A percentile compares a stretch with the other conserved stretches of the same genome.
phyloP scores from a whole-genome alignment of 2,888 invertebrate genomes.

The Platycheirus rosarum region DNA sequence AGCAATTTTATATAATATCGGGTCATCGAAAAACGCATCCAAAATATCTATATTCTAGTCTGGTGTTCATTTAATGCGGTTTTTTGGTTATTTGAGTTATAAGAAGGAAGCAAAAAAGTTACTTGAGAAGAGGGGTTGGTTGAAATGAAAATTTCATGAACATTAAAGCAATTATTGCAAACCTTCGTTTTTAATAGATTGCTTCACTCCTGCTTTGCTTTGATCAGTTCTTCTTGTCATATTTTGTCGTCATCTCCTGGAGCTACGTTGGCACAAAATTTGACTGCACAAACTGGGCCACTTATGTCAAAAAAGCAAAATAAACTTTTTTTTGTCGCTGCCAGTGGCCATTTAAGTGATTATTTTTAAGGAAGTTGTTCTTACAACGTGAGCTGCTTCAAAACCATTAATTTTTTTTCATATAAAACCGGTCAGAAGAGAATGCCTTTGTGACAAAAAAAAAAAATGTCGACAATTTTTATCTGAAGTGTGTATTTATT shows the following conservation, averaged over 20 bases:
- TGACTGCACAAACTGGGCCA: conserved; percentile 72
- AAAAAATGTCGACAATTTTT: too few relatives aligned
- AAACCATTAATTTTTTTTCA: conserved; percentile 41
- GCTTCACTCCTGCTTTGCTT: conserved; percentile 53
- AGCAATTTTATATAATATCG: conserved; percentile 18
- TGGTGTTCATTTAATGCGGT: too few relatives aligned
- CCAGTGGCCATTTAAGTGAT: background rate
- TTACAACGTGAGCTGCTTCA: conserved; percentile 33
- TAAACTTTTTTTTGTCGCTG: conserved; percentile 54
- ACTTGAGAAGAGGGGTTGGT: conserved; percentile 10
- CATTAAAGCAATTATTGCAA: conserved; percentile 41
- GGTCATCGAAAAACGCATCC: conserved; percentile 3
- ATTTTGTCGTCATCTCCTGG: conserved; percentile 59
- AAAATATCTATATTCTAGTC: too few relatives aligned
- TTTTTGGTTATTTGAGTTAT: too few relatives aligned
- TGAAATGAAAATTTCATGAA: too few relatives aligned
- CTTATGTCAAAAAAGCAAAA: conserved; percentile 69
- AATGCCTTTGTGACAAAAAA: conserved; percentile 4
- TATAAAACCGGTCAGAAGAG: conserved; percentile 57
- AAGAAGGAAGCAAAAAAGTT: background rate
- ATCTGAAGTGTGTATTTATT: background rate
- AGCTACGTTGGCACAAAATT: conserved; percentile 71
- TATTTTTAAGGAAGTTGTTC: conserved; percentile 6
- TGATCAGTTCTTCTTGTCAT: conserved; percentile 54
- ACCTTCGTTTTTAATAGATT: conserved; percentile 36